Conservation (phyloP, 2,113 vertebrate genomes). For the Aegypius monachus region DNA sequence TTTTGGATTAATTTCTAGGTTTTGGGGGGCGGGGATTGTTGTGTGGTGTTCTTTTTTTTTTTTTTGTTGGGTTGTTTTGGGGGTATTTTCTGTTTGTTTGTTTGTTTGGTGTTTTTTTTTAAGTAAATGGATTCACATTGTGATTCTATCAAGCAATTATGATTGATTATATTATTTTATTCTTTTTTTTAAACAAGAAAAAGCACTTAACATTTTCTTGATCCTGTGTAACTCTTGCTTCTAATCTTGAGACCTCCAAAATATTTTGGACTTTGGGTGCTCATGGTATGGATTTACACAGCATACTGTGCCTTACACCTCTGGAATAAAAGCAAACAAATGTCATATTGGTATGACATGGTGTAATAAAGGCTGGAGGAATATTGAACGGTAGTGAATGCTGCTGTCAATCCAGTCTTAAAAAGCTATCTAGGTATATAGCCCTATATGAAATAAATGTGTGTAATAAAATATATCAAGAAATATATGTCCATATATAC, state of each 20-base stretch:
- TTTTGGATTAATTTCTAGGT: neutral
- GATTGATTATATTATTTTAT: too few relatives aligned
- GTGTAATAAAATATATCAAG: neutral
- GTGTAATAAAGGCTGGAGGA: neutral
- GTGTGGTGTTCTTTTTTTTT: neutral
- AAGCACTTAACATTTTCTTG: neutral
- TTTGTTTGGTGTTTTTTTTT: neutral
- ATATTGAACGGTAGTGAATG: accelerated
- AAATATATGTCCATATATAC: accelerated
- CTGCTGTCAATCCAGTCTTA: neutral
- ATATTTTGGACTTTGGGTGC: neutral
- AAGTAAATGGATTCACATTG: neutral
- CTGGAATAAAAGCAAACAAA: neutral
- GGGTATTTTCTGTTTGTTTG: accelerated
- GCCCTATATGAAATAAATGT: accelerated
- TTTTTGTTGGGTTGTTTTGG: neutral
- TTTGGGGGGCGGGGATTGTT: neutral
- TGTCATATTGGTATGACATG: neutral
- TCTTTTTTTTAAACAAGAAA: neutral
- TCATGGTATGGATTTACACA: neutral
- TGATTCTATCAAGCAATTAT: neutral
- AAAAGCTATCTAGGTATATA: neutral
- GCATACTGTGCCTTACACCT: neutral
- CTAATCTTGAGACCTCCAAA: neutral
- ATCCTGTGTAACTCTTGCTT: neutral